Conservation (phyloP, 2,113 vertebrate species). For the Lepidothrix coronata region DNA sequence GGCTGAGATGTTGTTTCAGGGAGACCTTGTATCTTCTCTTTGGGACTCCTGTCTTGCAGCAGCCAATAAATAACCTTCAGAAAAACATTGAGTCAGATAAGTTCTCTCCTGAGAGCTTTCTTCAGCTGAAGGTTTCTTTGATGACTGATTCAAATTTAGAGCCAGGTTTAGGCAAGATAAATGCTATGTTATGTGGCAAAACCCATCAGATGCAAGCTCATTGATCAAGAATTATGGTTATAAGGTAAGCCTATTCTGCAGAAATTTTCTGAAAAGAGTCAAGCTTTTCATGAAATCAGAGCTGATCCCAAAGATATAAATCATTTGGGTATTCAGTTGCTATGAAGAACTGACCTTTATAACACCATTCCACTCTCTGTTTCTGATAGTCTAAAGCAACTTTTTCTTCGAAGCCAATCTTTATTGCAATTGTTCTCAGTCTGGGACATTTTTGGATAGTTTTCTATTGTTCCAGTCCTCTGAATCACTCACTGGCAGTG, state of each 20-base stretch:
- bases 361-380: not conserved
- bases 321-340: not conserved
- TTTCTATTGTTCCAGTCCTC: not conserved
- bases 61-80: not conserved
- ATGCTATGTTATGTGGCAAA: not conserved
- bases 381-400: not conserved
- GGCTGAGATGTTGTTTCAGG: no score
- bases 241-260: not conserved
- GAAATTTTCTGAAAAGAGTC: not conserved
- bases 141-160: not conserved
- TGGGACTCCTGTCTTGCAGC: no score
- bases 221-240: not conserved
- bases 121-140: not conserved
- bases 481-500: not conserved
- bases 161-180: not conserved
- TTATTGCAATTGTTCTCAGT: not conserved
- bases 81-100: not conserved
- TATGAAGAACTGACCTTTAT: not conserved
- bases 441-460: not conserved
- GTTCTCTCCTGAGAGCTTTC: not conserved
- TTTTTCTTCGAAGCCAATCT: not conserved
- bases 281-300: not conserved
- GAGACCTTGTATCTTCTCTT: no score
- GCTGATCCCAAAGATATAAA: not conserved
- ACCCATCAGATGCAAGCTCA: not conserved